Evolutionary conservation across 2,888 invertebrate species (phyloP).

Genomic region (Lissocephala sabroskyi): DNA sequence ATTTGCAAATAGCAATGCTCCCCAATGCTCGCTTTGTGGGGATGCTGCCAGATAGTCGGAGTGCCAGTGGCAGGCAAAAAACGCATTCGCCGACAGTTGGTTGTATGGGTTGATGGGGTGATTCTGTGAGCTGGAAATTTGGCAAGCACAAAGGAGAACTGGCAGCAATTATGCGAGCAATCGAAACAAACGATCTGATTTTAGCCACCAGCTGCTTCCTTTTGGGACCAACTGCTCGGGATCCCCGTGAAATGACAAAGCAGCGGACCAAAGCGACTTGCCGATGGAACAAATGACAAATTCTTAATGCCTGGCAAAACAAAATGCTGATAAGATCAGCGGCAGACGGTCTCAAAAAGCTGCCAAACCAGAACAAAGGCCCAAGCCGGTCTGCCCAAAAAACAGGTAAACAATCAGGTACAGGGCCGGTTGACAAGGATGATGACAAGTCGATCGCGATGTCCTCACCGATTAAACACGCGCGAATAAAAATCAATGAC

Average conservation of each 20-base stretch:
- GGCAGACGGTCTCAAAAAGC: constrained; percentile 24
- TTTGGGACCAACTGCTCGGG: background rate
- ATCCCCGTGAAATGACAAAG: constrained; percentile 17
- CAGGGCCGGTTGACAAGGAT: constrained; percentile 31
- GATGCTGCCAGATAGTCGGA: too few relatives aligned
- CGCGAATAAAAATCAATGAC: constrained; percentile 61
- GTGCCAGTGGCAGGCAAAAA: too few relatives aligned
- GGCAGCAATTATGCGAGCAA: too few relatives aligned
- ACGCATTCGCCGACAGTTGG: too few relatives aligned
- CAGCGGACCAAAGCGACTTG: constrained; percentile 18
- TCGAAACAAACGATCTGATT: constrained; percentile 7
- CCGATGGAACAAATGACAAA: constrained; percentile 49
- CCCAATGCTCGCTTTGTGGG: too few relatives aligned
- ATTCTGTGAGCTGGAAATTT: too few relatives aligned
- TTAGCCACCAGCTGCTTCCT: constrained; percentile 49
- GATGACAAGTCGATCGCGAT: constrained; percentile 53
- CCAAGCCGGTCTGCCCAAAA: constrained; percentile 21
- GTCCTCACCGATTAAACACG: constrained; percentile 60
- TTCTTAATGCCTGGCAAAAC: constrained; percentile 61
- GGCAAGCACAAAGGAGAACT: too few relatives aligned
- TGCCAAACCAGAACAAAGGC: constrained; percentile 43
- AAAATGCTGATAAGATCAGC: constrained; percentile 61
- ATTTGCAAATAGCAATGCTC: constrained; percentile 62
- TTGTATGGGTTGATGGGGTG: too few relatives aligned
- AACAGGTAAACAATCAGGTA: constrained; percentile 11